Evolutionary conservation across 1,140 invertebrate genomes (phyloP).

Genomic region (Neoseiulus cucumeris): DNA sequence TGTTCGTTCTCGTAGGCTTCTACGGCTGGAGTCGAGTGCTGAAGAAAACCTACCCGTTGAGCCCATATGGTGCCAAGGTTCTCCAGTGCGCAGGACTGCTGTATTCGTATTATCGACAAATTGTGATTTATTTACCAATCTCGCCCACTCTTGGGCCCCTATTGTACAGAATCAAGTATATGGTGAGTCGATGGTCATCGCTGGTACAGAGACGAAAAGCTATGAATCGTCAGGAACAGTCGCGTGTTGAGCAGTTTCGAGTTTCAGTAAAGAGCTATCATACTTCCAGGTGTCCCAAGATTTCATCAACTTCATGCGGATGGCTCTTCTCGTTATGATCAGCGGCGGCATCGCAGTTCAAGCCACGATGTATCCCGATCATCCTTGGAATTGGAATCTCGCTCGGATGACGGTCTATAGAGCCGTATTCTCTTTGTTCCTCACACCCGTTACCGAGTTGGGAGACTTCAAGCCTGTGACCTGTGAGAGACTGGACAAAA

Average conservation of each 20-base stretch:
- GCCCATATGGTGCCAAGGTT: conserved; percentile 20
- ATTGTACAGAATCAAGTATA: conserved; percentile 28
- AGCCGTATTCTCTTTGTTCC: conserved; percentile 29
- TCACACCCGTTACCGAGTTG: conserved; percentile 29
- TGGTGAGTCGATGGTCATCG: conserved; percentile 23
- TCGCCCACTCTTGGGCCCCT: conserved; percentile 30
- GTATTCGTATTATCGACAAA: conserved; percentile 30
- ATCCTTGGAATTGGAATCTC: conserved; percentile 24
- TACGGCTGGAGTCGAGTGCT: conserved; percentile 18
- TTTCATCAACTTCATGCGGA: conserved; percentile 29
- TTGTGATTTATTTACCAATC: conserved; percentile 29
- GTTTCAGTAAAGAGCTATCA: neutral
- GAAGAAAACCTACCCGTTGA: conserved; percentile 14
- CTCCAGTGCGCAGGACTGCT: conserved; percentile 23
- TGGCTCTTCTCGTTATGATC: conserved; percentile 30
- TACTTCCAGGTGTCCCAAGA: conserved; percentile 26
- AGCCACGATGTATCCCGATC: conserved; percentile 29
- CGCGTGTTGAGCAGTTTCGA: neutral
- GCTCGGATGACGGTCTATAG: conserved; percentile 26
- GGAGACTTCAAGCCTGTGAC: conserved; percentile 18
- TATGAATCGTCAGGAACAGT: neutral
- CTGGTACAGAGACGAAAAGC: no score
- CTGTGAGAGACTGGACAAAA: conserved; percentile 4
- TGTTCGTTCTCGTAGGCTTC: conserved; percentile 17
- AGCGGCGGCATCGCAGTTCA: conserved; percentile 30